Conservation (phyloP, 2,888 invertebrate genomes). For the Acanthosepion pharaonis region DNA sequence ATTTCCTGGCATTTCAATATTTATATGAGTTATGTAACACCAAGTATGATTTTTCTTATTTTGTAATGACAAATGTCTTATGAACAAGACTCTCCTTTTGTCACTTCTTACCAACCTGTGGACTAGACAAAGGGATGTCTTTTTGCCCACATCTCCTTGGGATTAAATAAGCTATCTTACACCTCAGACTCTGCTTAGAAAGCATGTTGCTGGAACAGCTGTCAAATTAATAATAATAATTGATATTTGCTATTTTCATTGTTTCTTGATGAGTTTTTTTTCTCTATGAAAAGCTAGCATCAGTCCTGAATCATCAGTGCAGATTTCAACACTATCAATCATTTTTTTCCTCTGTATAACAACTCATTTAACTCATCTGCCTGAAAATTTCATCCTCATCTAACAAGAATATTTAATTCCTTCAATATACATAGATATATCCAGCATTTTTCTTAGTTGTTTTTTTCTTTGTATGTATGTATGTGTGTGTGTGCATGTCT, state of each 20-base stretch:
- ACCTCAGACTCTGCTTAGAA: not conserved
- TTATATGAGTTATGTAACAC: not conserved
- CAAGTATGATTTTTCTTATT: not conserved
- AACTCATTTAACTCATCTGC: not conserved
- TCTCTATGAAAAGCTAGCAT: not conserved
- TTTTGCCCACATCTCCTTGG: slow-evolving; percentile 4
- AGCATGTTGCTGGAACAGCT: not conserved
- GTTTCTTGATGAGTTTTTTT: not conserved
- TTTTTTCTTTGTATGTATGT: not conserved
- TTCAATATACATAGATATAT: not conserved
- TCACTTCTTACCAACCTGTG: not conserved
- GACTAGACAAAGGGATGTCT: not conserved
- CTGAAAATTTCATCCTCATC: not conserved
- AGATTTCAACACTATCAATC: not conserved
- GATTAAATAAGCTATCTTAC: not conserved
- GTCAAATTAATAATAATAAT: not conserved
- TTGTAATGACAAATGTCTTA: not conserved
- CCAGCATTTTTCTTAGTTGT: not conserved
- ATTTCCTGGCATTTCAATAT: not conserved
- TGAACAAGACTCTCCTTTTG: not conserved
- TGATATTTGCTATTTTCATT: not conserved
- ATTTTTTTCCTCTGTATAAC: not conserved
- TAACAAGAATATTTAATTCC: too few relatives aligned
- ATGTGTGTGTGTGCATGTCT: not conserved
- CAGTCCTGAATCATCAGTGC: not conserved